Conservation (phyloP, 2,113 vertebrate species). For the Lycocorax pyrrhopterus region DNA sequence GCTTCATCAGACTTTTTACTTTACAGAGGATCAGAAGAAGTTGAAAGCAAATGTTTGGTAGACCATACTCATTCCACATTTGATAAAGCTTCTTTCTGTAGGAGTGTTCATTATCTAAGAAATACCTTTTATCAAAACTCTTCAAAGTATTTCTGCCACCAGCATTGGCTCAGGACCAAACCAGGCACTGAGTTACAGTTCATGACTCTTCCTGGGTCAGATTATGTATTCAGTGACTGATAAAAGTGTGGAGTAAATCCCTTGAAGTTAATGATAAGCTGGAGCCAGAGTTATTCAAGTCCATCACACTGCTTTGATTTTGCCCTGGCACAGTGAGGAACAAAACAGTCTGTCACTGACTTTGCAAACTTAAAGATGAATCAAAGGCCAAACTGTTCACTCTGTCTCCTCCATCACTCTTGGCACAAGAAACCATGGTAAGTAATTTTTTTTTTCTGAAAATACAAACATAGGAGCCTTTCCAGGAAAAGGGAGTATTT, state of each 20-base stretch:
- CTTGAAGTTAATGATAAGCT: slow-evolving; percentile 52
- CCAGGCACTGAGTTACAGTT: slow-evolving; percentile 6
- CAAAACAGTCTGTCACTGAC: neutral
- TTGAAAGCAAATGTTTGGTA: slow-evolving; percentile 3
- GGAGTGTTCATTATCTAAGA: slow-evolving; percentile 18
- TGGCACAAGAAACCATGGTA: neutral
- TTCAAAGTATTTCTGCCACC: slow-evolving; percentile 13
- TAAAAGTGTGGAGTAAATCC: slow-evolving; percentile 22
- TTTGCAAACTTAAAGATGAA: neutral
- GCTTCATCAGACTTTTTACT: neutral
- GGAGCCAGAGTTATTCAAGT: slow-evolving; percentile 3
- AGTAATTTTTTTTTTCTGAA: neutral
- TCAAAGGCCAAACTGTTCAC: neutral
- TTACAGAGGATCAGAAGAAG: neutral
- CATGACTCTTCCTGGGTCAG: neutral
- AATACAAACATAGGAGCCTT: neutral
- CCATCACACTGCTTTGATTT: neutral
- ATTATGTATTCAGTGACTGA: slow-evolving; percentile 37
- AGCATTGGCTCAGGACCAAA: neutral
- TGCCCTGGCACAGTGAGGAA: neutral
- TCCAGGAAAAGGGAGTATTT: neutral
- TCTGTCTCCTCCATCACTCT: neutral
- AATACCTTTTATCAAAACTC: slow-evolving; percentile 30
- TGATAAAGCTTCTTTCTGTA: neutral
- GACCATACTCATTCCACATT: neutral